Percentiles rank a stretch among this genome's conserved stretches.
Evolutionary conservation across 2,113 vertebrate genomes (phyloP).

Genomic region (Danio rerio): GRCz12tu NC_133196.1:34332501-34333000

Average conservation of each 20-base stretch:
- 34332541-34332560: constrained; percentile 38
- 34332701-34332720: constrained; percentile 56
- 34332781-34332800: constrained; percentile 15
- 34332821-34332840: constrained; percentile 30
- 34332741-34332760: constrained; percentile 41
- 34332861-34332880: constrained; percentile 23
- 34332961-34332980: too few species aligned
- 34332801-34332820: constrained; percentile 16
- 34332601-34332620: constrained; percentile 54
- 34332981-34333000: too few species aligned
- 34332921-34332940: constrained; percentile 28
- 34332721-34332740: constrained; percentile 16
- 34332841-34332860: neutral
- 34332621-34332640: constrained; percentile 46
- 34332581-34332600: constrained; percentile 49
- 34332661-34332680: constrained; percentile 64
- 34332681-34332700: constrained; percentile 65
- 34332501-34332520: constrained; percentile 16
- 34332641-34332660: constrained; percentile 62
- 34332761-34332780: constrained; percentile 36
- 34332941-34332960: constrained; percentile 3
- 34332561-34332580: constrained; percentile 40
- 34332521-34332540: constrained; percentile 5
- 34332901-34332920: constrained; percentile 49
- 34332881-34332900: constrained; percentile 17